Conservation (phyloP, 2,797 vertebrate species). For the Acipenser oxyrinchus region DNA sequence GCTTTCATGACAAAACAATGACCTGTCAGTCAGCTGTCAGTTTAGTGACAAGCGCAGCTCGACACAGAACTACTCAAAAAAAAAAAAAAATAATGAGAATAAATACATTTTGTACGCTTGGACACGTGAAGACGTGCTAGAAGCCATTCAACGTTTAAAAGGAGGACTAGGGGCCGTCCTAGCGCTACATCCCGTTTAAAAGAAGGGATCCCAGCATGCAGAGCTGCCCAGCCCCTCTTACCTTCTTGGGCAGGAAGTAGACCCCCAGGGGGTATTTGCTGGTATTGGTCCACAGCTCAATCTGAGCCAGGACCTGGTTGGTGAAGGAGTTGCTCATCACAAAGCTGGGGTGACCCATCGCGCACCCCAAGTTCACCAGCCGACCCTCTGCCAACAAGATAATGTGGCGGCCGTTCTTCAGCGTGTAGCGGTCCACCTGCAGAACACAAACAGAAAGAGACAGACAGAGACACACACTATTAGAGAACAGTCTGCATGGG, state of each 20-base stretch:
- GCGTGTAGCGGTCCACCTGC: slow-evolving; percentile 82
- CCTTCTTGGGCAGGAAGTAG: slow-evolving; percentile 96
- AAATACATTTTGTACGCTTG: not conserved
- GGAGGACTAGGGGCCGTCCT: not conserved
- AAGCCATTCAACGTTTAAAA: not conserved
- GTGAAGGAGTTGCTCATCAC: slow-evolving; percentile 99
- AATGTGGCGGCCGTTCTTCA: slow-evolving; percentile 79
- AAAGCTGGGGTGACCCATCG: slow-evolving; percentile 95
- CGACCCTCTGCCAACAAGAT: slow-evolving; percentile 89
- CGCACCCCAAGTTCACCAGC: slow-evolving; percentile 91
- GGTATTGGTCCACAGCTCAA: slow-evolving; percentile 88
- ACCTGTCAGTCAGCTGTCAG: too few relatives aligned
- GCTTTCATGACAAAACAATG: too few relatives aligned
- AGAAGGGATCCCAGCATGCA: not conserved
- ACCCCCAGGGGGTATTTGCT: slow-evolving; percentile 83
- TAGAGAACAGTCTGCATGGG: too few relatives aligned
- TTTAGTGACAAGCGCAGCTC: not conserved
- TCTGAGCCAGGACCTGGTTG: slow-evolving; percentile 96
- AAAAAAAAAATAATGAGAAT: not conserved
- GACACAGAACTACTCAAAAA: not conserved
- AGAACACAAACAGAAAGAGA: not conserved
- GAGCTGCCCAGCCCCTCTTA: slow-evolving; percentile 35
- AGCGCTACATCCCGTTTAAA: too few relatives aligned
- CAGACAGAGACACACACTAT: not conserved
- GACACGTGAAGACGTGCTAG: not conserved